Evolutionary conservation across 2,888 invertebrate genomes (phyloP), one percentile per base, ranked within the genome.

Genomic region (Drosophila algonquin): DNA sequence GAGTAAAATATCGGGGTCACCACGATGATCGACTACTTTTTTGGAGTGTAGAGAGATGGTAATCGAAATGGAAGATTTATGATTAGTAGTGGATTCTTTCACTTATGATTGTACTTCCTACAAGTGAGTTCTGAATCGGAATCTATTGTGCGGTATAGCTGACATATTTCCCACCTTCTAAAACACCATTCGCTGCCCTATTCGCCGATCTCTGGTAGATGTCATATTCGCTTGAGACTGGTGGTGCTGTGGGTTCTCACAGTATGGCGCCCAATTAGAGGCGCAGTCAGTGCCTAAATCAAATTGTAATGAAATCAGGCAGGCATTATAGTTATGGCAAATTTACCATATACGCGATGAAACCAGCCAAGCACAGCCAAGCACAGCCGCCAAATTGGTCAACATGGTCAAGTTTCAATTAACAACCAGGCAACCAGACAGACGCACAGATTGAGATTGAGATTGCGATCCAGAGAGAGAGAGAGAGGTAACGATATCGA

Each of bases 351-450:
- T 87, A 89, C 79, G 90, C 72, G 47, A 44, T 40, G 56, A n/a
- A n/a, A n/a, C n/a, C n/a, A n/a, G n/a, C n/a, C 67, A 54, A 24
- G 24, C 45, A 54, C 60, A 56, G 65, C 65, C 40, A 62, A 54
- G 48, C 73, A 65, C 67, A 40, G 69, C 67, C 59, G 64, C 89
- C 75, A 87, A 84, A 89, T 85, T 89, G 87, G 89, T 87, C 73
- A 84, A 85, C 89, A 87, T 85, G 84, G 89, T 89, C 84, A 85
- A 84, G 84, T 89, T 87, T 90, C 87, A 87, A 90, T 85, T 87
- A 87, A 80, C 77, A 75, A 52, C 62, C 73, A 63, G 65, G 53
- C 80, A 21, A 21, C 71, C 75, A 80, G 74, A 35, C 73, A 57
- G 62, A 61, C 6, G 73, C 81, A 83, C 76, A 81, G 87, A 89